Conservation (phyloP, 1,140 invertebrate genomes). For the Sitobion miscanthi region DNA sequence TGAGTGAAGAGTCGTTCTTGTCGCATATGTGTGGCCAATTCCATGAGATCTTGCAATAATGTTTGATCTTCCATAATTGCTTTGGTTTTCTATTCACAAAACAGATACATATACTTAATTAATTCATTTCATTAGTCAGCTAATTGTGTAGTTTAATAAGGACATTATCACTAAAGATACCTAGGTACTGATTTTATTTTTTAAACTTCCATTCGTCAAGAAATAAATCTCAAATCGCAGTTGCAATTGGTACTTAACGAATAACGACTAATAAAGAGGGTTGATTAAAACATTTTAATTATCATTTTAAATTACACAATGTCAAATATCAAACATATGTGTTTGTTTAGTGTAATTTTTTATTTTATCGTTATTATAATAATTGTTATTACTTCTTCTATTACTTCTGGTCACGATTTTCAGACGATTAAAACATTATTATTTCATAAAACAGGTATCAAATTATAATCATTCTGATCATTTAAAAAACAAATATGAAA, state of each 20-base stretch:
- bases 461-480: neutral
- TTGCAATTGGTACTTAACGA: neutral
- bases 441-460: neutral
- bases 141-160: neutral
- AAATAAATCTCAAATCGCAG: neutral
- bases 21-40: conserved; percentile 73
- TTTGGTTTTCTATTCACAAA: neutral
- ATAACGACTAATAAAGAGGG: neutral
- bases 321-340: neutral
- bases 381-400: neutral
- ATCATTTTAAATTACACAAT: neutral
- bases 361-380: neutral
- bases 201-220: neutral
- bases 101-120: neutral
- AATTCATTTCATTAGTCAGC: neutral
- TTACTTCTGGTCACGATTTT: neutral
- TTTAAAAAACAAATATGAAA: neutral
- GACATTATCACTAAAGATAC: neutral
- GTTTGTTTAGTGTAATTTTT: neutral
- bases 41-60: conserved; percentile 69
- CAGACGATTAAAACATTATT: neutral
- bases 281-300: neutral
- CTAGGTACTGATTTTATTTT: neutral
- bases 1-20: conserved; percentile 77
- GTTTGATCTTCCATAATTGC: conserved; percentile 59